A percentile compares a stretch with the other conserved stretches of the same genome.
These are phyloP conservation scores for Trachythela sp. DNA, from an alignment of 64 coral and sea anemone species.

Conservation along the genomic window DNA sequence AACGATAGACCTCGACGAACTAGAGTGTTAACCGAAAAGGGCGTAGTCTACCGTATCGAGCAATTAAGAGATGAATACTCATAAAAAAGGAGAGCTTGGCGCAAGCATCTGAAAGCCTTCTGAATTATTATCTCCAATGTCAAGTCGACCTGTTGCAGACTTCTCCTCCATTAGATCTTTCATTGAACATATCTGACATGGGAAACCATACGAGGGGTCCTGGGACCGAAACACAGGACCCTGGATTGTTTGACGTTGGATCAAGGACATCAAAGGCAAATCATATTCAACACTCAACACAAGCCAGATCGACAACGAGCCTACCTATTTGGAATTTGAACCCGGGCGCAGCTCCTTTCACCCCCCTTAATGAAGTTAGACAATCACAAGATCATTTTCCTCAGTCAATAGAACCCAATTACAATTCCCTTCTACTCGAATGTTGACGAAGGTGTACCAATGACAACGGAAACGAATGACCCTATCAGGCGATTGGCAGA, in stretches of 20 bases:
- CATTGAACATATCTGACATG: background rate
- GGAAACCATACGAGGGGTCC: background rate
- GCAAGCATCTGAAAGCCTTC: background rate
- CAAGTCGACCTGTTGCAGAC: background rate
- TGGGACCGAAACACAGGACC: background rate
- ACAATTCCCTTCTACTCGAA: background rate
- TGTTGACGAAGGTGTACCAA: background rate
- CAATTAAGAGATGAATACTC: background rate
- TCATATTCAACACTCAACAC: background rate
- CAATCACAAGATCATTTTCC: background rate
- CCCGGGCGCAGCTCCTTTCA: too few relatives aligned
- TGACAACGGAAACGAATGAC: background rate
- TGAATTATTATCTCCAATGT: background rate
- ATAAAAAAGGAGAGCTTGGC: background rate
- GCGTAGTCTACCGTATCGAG: background rate
- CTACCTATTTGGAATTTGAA: background rate
- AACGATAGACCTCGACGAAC: background rate
- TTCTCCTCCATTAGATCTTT: background rate
- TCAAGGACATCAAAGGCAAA: background rate
- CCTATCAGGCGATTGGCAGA: background rate
- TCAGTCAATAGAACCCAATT: background rate
- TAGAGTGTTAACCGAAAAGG: background rate
- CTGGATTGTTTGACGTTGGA: background rate
- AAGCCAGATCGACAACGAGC: background rate
- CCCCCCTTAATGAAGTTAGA: too few relatives aligned